phyloP scores from a whole-genome alignment of 2,113 vertebrate genomes.

The Bungarus multicinctus region DNA sequence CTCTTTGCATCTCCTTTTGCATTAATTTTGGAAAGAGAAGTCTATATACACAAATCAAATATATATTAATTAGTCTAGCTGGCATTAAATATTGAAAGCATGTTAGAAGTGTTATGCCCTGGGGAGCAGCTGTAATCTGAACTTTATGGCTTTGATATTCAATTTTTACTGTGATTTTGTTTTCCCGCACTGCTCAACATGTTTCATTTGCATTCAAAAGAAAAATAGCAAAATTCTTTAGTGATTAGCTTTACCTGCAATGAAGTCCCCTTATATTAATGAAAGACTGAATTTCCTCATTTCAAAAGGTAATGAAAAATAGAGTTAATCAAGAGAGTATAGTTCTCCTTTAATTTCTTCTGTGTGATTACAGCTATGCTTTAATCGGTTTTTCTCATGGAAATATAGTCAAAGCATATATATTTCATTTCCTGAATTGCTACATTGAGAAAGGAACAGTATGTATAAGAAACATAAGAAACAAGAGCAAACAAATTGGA shows the following conservation, averaged over 20 bases:
- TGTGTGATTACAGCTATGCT: constrained; percentile 35
- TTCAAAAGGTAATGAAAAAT: constrained; percentile 65
- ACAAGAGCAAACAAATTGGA: constrained; percentile 4
- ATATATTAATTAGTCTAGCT: constrained; percentile 38
- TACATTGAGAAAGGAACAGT: constrained; percentile 7
- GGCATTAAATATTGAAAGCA: constrained; percentile 40
- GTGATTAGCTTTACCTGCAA: constrained; percentile 58
- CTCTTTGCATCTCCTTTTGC: neutral
- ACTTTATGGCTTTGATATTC: constrained; percentile 51
- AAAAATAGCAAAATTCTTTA: constrained; percentile 39
- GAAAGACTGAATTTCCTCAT: constrained; percentile 45
- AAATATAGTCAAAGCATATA: constrained; percentile 29
- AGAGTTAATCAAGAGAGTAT: constrained; percentile 54
- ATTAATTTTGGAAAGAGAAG: neutral
- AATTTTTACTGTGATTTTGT: constrained; percentile 51
- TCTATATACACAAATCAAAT: constrained; percentile 34
- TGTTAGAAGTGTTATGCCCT: constrained; percentile 36
- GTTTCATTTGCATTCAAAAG: constrained; percentile 51
- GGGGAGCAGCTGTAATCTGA: constrained; percentile 44
- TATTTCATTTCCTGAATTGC: constrained; percentile 30
- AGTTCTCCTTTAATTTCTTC: constrained; percentile 49
- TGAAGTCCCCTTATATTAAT: constrained; percentile 56
- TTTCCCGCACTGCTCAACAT: constrained; percentile 41
- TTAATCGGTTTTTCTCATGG: constrained; percentile 48
- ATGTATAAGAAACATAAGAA: neutral